Evolutionary conservation across 1,140 invertebrate genomes (phyloP), one percentile per base, ranked within the genome.

Genomic region (Drosophila elegans): DNA sequence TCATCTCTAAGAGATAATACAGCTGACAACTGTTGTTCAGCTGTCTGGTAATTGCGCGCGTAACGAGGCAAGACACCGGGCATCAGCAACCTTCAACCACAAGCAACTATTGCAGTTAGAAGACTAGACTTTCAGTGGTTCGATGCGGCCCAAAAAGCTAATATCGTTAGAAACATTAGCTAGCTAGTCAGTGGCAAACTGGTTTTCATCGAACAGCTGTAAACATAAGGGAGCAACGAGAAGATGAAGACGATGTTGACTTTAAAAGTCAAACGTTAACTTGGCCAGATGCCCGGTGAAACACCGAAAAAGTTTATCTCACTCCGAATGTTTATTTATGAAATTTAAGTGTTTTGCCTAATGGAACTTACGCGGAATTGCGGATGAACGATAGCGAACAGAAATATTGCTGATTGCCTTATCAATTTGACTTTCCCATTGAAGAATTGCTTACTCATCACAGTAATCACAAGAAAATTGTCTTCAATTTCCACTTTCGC

Each of bases 151-250:
- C 67, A 67, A 81, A 78, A 74, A 74, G 41, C 51, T 68, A 78
- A 74, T 60, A 81, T 54, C 62, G 61, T 66, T 75, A 75, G 69
- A 74, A 74, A 57, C 59, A 74, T 48, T 59, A 64, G 27, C 59
- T 63, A 66, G 57, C 42, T 62, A 64, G 63, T 62, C 36, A 36
- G 34, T 16, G 11, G 46, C 32, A 86, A 86, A 86, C 83, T 76
- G 83, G 83, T 86, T 86, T 88, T 49, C 61, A 60, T 61, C 46
- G 51, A 86, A 79, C 83, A 88, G 83, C 79, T 88, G 83, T 69
- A 76, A 76, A 54, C 56, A 77, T 63, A 88, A 62, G 38, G 61
- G 48, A 48, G 49, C 60, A 54, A 54, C 54, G 16, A 54, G 44
- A 34, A 54, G 64, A 71, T 69, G 67, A 55, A 69, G 16, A 52